Base-by-base conservation (phyloP, 1,140 invertebrate genomes). In the Araneus ventricosus region DNA sequence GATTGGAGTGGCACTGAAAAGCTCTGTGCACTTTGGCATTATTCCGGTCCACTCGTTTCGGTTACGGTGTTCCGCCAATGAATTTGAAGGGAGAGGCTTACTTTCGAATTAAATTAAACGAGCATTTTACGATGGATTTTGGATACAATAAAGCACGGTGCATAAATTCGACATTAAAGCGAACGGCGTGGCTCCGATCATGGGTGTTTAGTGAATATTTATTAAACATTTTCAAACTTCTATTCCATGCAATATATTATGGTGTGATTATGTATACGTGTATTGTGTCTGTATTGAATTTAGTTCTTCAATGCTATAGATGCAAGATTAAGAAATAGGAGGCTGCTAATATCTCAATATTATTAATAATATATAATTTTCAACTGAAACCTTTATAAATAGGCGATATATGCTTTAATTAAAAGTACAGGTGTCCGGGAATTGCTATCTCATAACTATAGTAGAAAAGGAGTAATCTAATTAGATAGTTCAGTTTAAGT, bases 91-190 rank as follows among this genome's bases (percentile, higher is more conserved):
- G 17, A 27, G 70, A 37, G 70, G 30, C 34, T 22, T 75, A 27
- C 37, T 75, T 75, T 75, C 70, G 30, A 75, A 75, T 75, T 75
- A 75, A 75, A 75, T 75, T 37, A 75, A 75, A 75, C 70, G 70
- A 75, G 27, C 34, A 34, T 22, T 75, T 75, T 37, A 75, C 30
- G 70, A 20, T 34, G 4, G 30, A 22, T 30, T 75, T 34, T 6
- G 30, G 63, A 75, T 37, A 37, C 34, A 34, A 20, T 75, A 75
- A 75, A 20, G 30, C 1, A 37, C 30, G 14, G 4, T 4, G 34
- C 34, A 75, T 75, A 75, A 75, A 75, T 75, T 75, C 30, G 37
- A 75, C 17, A 5, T 75, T 75, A 75, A 75, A 75, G 70, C 37
- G 70, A 75, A 75, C 20, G 30, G 4, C 14, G 37, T 75, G 30